A percentile compares a stretch with the other conserved stretches of the same genome.
Conservation (phyloP, 2,797 vertebrate species). For the Poecilia wingei region DNA sequence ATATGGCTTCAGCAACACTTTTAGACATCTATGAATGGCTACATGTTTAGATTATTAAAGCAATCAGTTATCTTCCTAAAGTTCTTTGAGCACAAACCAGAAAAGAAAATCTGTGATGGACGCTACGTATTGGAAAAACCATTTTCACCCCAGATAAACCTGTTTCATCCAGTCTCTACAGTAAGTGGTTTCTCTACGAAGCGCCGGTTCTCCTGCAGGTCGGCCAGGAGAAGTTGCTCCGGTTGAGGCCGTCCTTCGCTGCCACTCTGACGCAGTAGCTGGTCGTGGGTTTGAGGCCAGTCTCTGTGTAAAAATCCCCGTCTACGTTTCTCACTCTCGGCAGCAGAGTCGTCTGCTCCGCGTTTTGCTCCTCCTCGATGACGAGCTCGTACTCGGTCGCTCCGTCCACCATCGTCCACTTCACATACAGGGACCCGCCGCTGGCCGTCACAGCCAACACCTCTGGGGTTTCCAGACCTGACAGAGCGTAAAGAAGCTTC, state of each 20-base stretch:
- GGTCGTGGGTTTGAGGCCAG: constrained; percentile 65
- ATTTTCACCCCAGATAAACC: constrained; percentile 20
- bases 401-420: constrained; percentile 64
- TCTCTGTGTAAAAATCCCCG: constrained; percentile 42
- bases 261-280: constrained; percentile 73
- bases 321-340: constrained; percentile 36
- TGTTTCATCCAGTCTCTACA: constrained; percentile 45
- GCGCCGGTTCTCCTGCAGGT: constrained; percentile 60
- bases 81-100: constrained; percentile 24
- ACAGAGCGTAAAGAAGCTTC: not conserved
- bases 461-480: constrained; percentile 54
- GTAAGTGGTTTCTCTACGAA: constrained; percentile 37
- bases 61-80: constrained; percentile 25
- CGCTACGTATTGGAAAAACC: constrained; percentile 35
- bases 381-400: constrained; percentile 67
- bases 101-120: constrained; percentile 26
- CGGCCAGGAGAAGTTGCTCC: constrained; percentile 66
- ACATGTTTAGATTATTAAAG: constrained; percentile 47
- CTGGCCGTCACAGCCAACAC: constrained; percentile 23
- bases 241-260: constrained; percentile 56
- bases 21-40: constrained; percentile 50
- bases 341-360: not conserved
- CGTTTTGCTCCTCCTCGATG: constrained; percentile 46
- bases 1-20: constrained; percentile 70
- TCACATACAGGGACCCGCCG: constrained; percentile 57